Conservation (phyloP, 2,113 vertebrate genomes). For the Gyps fulvus region DNA sequence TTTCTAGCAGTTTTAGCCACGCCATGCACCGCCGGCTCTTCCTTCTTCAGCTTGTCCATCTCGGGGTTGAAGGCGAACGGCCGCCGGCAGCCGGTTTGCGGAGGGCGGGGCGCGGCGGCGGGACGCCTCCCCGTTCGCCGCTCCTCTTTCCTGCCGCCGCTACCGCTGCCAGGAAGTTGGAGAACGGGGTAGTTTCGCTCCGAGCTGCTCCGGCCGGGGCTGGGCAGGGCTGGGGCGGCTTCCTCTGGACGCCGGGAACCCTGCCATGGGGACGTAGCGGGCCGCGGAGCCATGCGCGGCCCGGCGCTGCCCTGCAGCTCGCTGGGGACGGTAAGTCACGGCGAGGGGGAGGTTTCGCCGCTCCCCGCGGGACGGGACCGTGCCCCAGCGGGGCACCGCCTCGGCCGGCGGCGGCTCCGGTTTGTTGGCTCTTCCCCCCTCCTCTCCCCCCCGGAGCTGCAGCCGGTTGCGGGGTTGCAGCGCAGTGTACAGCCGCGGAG, state of each 20-base stretch:
- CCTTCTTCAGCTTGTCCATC: fast-evolving
- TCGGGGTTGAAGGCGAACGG: not conserved
- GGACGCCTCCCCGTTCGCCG: not conserved
- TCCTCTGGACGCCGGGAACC: not conserved
- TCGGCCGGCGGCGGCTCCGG: not conserved
- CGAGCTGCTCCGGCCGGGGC: not conserved
- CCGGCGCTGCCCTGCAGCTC: constrained; percentile 10
- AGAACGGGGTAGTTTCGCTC: not conserved
- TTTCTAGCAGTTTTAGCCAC: not conserved
- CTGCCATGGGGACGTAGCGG: constrained; percentile 25
- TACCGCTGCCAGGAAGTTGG: constrained; percentile 11
- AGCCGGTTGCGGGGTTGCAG: not conserved
- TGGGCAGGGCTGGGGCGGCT: not conserved
- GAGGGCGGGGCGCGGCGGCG: not conserved
- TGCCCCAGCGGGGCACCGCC: not conserved
- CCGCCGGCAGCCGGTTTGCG: not conserved
- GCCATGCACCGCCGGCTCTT: fast-evolving
- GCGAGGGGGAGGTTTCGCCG: not conserved
- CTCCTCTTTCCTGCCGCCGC: not conserved
- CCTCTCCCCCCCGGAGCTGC: not conserved
- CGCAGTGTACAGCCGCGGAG: not conserved
- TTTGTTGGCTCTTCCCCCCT: too few relatives aligned
- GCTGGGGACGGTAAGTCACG: constrained; percentile 36
- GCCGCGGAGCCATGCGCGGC: constrained; percentile 29
- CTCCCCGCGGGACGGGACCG: not conserved